A percentile compares a stretch with the other conserved stretches of the same genome.
Conservation (phyloP, 2,888 invertebrate genomes). For the Pediacus dermestoides region DNA sequence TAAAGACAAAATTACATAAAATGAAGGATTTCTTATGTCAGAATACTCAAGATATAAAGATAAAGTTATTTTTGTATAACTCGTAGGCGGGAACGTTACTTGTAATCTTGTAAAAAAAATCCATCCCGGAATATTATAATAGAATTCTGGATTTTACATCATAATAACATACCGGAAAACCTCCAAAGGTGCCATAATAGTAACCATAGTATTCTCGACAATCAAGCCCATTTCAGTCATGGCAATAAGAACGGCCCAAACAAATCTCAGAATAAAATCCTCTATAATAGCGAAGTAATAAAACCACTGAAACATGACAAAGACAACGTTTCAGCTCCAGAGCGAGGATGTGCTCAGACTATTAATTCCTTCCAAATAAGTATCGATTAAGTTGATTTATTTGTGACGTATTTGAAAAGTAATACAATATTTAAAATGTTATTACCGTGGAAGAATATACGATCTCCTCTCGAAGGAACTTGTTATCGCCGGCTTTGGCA, state of each 20-base stretch:
- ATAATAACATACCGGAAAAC: constrained; percentile 69
- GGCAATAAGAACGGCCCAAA: constrained; percentile 87
- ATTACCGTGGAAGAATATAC: constrained; percentile 88
- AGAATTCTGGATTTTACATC: too few relatives aligned
- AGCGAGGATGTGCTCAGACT: neutral
- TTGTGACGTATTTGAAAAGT: constrained; percentile 8
- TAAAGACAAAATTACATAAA: too few relatives aligned
- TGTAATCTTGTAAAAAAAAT: too few relatives aligned
- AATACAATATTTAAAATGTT: constrained; percentile 16
- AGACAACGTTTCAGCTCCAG: too few relatives aligned
- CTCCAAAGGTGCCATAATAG: constrained; percentile 79
- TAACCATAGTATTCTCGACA: constrained; percentile 77
- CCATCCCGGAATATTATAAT: too few relatives aligned
- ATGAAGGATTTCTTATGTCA: too few relatives aligned
- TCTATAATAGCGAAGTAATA: constrained; percentile 97
- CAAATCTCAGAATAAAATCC: constrained; percentile 88
- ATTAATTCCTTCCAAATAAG: neutral
- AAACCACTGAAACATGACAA: constrained; percentile 62
- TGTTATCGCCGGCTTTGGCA: constrained; percentile 85
- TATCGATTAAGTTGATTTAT: neutral
- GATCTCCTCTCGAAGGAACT: constrained; percentile 88
- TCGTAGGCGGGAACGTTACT: too few relatives aligned
- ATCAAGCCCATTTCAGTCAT: constrained; percentile 75
- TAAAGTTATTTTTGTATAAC: too few relatives aligned
- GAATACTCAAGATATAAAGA: too few relatives aligned